Conservation (phyloP, 2,888 invertebrate genomes). For the Teleiodes luculella region DNA sequence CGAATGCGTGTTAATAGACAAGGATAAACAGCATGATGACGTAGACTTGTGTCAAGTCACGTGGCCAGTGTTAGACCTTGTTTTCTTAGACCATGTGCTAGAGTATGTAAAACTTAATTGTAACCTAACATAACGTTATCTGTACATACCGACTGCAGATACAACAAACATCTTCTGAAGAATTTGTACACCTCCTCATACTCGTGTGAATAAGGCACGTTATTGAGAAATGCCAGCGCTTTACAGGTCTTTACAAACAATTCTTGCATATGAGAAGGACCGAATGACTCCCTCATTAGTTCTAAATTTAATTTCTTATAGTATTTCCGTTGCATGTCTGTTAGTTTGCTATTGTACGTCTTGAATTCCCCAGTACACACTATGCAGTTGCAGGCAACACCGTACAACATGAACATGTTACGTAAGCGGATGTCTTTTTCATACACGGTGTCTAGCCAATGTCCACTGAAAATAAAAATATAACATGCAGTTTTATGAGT, state of each 20-base stretch:
- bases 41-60: too few species aligned
- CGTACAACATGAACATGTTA: constrained; percentile 14
- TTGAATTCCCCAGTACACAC: constrained; percentile 12
- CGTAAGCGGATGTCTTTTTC: not conserved
- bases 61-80: too few species aligned
- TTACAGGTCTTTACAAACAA: constrained; percentile 17
- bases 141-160: constrained; percentile 13
- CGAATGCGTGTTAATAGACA: too few species aligned
- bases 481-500: too few species aligned
- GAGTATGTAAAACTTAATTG: not conserved
- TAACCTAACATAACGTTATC: constrained; percentile 15
- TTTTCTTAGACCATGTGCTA: not conserved
- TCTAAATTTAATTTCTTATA: constrained; percentile 10
- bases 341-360: not conserved
- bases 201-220: constrained; percentile 25
- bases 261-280: not conserved
- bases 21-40: too few species aligned
- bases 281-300: not conserved
- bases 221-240: constrained; percentile 15
- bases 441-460: constrained; percentile 14
- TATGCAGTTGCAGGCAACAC: constrained; percentile 17
- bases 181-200: constrained; percentile 21
- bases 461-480: constrained; percentile 14
- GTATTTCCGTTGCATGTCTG: constrained; percentile 10
- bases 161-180: constrained; percentile 16